Evolutionary conservation across 2,113 vertebrate species (phyloP), one percentile per base, ranked within the genome.

Genomic region (Indri indri): DNA sequence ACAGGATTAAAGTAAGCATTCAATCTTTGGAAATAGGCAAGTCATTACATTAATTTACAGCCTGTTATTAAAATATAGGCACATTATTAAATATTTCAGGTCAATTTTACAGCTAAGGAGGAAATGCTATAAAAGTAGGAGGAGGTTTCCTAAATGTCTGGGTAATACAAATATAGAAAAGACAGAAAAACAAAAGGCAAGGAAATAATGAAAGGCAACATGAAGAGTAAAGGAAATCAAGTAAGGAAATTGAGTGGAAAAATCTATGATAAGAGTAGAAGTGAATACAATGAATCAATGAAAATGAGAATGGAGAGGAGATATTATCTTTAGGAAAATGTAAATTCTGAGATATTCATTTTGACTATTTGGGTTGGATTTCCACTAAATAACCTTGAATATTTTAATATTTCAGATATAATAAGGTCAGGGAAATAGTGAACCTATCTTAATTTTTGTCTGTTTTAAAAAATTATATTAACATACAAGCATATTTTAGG

Each of bases 11-110:
- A 92, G 17, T 22, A 92, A 71, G 7, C 66, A 22, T 54, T 79
- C 54, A n/a, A 14, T 88, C 76, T 84, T 70, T 84, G 37, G 32
- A 93, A 95, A 91, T 27, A 81, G 23, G 32, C 63, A 40, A 83
- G n/a, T 40, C 32, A 63, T 70, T 77, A 61, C 3, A 45, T 94
- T 95, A 84, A 77, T 84, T 80, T 59, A 74, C 17, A 80, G 7
- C 40, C 80, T 50, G 17, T 70, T 87, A 79, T 90, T 96, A 93
- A 93, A 93, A 90, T 42, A 84, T 16, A 90, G 27, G 37, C 70
- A 68, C 45, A 40, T 40, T 45, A 45, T 74, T 97, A 93, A 96
- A 90, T 71, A 84, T 81, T 70, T 93, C 66, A 88, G 68, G 65
- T 76, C 32, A 81, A 93, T 85, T 85, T 93, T 94, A 90, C 14